Evolutionary conservation across 2,797 vertebrate genomes (phyloP).

Genomic region (Lacerta agilis): DNA sequence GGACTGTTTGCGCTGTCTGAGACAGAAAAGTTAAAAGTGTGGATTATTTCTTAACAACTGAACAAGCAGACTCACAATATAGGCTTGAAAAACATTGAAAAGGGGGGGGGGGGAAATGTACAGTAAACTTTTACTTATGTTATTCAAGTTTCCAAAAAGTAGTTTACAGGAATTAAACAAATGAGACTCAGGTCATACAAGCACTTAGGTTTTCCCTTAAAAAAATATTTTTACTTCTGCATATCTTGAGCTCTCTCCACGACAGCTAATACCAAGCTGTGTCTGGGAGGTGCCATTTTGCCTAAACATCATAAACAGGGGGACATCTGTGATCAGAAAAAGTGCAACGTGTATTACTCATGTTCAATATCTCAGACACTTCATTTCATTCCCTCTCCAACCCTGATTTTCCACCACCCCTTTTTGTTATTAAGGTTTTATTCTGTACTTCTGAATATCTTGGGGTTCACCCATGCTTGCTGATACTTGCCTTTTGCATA

Average conservation of each 20-base stretch:
- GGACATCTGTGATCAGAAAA: no score
- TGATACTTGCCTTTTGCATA: background rate
- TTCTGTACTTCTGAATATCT: no score
- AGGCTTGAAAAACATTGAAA: background rate
- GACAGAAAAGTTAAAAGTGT: conserved; percentile 35
- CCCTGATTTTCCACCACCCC: no score
- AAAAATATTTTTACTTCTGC: background rate
- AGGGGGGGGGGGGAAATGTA: background rate
- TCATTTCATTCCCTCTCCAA: no score
- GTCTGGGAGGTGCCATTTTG: no score
- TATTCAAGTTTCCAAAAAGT: background rate
- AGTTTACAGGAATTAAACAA: background rate
- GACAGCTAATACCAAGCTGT: no score
- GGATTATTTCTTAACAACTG: conserved; percentile 37
- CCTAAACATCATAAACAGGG: no score
- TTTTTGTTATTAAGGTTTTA: no score
- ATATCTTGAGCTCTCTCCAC: background rate
- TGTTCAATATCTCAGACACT: no score
- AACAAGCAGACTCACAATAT: conserved; percentile 37
- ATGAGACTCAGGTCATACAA: background rate
- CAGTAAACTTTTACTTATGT: background rate
- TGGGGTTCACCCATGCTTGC: background rate
- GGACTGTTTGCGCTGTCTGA: conserved; percentile 95
- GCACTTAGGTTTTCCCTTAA: background rate
- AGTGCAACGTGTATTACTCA: no score